A percentile compares a stretch with the other conserved stretches of the same genome.
phyloP scores from a whole-genome alignment of 1,140 invertebrate species.

The Oreohelix idahoensis region DNA sequence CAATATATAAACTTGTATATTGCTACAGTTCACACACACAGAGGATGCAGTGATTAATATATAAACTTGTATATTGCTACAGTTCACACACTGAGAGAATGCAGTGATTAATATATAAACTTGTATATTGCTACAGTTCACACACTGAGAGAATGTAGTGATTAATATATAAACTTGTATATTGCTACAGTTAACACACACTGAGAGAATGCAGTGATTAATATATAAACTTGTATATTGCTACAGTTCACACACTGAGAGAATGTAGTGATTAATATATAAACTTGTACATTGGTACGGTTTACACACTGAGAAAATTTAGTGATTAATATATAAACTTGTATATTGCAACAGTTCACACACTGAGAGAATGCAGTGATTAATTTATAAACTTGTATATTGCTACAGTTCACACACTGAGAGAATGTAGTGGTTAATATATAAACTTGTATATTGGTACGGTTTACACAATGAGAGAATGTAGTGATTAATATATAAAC shows the following conservation, averaged over 20 bases:
- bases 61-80: not conserved
- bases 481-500: too few relatives aligned
- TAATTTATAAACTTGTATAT: too few relatives aligned
- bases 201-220: conserved; percentile 78
- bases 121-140: not conserved
- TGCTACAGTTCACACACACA: too few relatives aligned
- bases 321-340: too few relatives aligned
- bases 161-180: conserved; percentile 98
- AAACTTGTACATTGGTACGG: conserved; percentile 75
- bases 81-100: not conserved
- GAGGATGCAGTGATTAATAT: too few relatives aligned
- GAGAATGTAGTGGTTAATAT: too few relatives aligned
- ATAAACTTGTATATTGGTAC: too few relatives aligned
- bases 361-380: conserved; percentile 98
- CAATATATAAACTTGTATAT: too few relatives aligned
- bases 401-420: too few relatives aligned
- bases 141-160: conserved; percentile 68
- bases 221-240: conserved; percentile 94
- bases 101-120: not conserved
- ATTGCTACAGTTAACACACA: not conserved
- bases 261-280: not conserved
- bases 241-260: not conserved
- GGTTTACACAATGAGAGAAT: too few relatives aligned
- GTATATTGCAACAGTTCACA: too few relatives aligned
- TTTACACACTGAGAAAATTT: too few relatives aligned